Percentiles rank a stretch among this genome's conserved stretches.
Evolutionary conservation across 2,113 vertebrate genomes (phyloP).

Genomic region (Chaenocephalus aceratus): DNA sequence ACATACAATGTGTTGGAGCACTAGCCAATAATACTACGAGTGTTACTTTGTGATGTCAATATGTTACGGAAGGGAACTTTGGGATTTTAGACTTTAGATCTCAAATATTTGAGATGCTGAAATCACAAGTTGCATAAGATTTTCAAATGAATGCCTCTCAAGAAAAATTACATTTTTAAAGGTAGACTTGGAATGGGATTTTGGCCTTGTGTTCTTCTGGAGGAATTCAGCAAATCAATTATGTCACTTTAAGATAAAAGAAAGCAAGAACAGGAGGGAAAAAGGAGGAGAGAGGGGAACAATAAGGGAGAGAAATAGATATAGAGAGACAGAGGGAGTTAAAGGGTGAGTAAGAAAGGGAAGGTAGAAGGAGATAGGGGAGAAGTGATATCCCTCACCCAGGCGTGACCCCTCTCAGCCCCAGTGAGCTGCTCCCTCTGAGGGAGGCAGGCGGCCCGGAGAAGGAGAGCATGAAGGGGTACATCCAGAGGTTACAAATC

Average conservation of each 20-base stretch:
- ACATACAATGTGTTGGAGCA: too few relatives aligned
- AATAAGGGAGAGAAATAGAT: not conserved
- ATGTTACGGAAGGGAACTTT: too few relatives aligned
- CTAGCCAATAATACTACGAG: too few relatives aligned
- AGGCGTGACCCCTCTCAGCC: slow-evolving; percentile 78
- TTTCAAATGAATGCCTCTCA: slow-evolving; percentile 15
- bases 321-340: slow-evolving; percentile 1
- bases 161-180: slow-evolving; percentile 21
- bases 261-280: not conserved
- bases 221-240: slow-evolving; percentile 38
- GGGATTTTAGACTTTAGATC: too few relatives aligned
- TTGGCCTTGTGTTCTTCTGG: slow-evolving; percentile 35
- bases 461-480: slow-evolving; percentile 62
- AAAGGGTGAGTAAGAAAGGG: slow-evolving; percentile 35
- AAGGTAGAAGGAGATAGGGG: slow-evolving; percentile 55
- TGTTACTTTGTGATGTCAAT: too few relatives aligned
- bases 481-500: slow-evolving; percentile 81
- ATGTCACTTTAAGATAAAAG: slow-evolving; percentile 22
- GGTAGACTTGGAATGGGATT: slow-evolving; percentile 17
- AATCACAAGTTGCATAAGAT: slow-evolving; percentile 23
- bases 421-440: slow-evolving; percentile 68
- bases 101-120: not conserved
- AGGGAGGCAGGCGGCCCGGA: slow-evolving; percentile 63
- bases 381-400: slow-evolving; percentile 83
- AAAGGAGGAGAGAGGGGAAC: slow-evolving; percentile 1